phyloP scores from a whole-genome alignment of 2,113 vertebrate genomes.

The Plectropomus leopardus region DNA sequence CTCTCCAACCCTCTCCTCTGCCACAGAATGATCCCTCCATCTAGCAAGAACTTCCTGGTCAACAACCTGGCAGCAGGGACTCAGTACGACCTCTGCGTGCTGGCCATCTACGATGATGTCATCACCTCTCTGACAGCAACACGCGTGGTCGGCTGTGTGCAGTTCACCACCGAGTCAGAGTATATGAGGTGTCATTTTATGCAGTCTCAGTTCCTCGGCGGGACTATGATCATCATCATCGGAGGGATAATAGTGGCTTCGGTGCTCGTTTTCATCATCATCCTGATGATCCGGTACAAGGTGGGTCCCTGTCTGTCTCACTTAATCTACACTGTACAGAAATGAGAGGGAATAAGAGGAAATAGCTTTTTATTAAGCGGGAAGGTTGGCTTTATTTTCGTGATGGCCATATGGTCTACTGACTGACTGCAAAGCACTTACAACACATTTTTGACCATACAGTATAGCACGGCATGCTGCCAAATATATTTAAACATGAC shows the following conservation, averaged over 20 bases:
- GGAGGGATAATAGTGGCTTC: constrained; percentile 99
- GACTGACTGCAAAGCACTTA: not conserved
- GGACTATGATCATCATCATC: constrained; percentile 99
- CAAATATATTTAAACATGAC: too few species aligned
- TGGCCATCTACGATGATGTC: constrained; percentile 97
- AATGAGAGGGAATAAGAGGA: not conserved
- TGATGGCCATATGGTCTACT: not conserved
- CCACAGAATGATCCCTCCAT: constrained; percentile 97
- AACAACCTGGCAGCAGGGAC: constrained; percentile 98
- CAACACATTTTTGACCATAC: not conserved
- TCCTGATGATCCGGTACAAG: constrained; percentile 99
- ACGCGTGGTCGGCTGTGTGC: constrained; percentile 95
- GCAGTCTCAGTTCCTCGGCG: constrained; percentile 99
- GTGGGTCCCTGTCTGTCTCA: constrained; percentile 82
- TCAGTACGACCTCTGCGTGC: constrained; percentile 94
- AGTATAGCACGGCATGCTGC: too few species aligned
- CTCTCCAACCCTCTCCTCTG: not conserved
- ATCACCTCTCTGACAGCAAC: constrained; percentile 98
- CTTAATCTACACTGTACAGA: not conserved
- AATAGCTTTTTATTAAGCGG: constrained; percentile 17
- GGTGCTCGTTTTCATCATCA: constrained; percentile 98
- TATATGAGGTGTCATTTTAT: constrained; percentile 99
- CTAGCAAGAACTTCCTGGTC: constrained; percentile 98
- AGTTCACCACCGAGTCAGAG: constrained; percentile 97
- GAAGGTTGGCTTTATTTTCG: not conserved